Conservation (phyloP, 2,888 invertebrate species). For the Parnassius smintheus region DNA sequence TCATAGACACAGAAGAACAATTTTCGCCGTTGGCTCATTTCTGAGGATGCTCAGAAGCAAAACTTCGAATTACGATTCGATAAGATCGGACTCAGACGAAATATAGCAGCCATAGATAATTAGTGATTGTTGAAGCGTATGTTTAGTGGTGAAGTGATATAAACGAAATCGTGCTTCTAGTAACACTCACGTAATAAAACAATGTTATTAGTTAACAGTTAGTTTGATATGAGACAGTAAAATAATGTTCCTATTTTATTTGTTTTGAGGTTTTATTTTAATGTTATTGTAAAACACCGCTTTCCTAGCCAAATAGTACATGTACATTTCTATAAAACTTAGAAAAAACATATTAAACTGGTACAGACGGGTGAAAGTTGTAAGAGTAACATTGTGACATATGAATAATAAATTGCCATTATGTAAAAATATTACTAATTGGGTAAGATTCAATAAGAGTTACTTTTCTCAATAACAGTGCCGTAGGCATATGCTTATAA, state of each 20-base stretch:
- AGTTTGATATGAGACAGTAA: conserved; percentile 54
- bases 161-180: conserved; percentile 64
- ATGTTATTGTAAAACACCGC: conserved; percentile 25
- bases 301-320: not conserved
- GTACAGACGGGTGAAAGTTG: not conserved
- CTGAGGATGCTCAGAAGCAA: conserved; percentile 87
- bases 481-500: too few species aligned
- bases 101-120: conserved; percentile 64
- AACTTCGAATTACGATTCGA: conserved; percentile 88
- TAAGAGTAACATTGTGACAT: conserved; percentile 7
- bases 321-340: not conserved
- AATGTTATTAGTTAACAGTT: conserved; percentile 49
- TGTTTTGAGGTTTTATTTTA: conserved; percentile 50
- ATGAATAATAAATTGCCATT: not conserved
- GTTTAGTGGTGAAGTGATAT: conserved; percentile 62
- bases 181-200: conserved; percentile 38
- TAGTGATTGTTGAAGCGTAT: conserved; percentile 35
- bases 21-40: conserved; percentile 88
- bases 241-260: conserved; percentile 71
- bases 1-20: conserved; percentile 87
- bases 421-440: not conserved
- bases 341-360: too few species aligned
- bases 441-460: not conserved
- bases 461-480: not conserved
- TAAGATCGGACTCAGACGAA: conserved; percentile 82